These are phyloP conservation scores for Ornithorhynchus anatinus DNA, from an alignment of 2,113 vertebrate species.

Conservation along the genomic window DNA sequence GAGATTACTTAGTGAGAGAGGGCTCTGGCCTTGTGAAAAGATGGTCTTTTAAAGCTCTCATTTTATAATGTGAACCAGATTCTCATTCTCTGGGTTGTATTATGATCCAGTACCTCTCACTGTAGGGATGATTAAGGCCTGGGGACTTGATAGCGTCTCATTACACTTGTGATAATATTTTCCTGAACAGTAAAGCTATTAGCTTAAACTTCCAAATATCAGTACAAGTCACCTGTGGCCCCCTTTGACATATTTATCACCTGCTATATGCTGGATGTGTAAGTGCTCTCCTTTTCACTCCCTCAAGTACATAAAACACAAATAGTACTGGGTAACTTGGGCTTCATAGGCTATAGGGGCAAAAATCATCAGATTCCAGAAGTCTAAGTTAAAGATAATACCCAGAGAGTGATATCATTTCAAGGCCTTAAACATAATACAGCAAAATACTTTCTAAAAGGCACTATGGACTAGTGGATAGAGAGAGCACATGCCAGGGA, in stretches of 20 bases:
- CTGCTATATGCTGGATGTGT: not conserved
- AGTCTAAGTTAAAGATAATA: too few relatives aligned
- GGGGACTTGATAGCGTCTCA: not conserved
- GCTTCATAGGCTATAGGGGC: too few relatives aligned
- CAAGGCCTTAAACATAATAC: too few relatives aligned
- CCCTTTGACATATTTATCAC: not conserved
- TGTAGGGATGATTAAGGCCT: conserved; percentile 31
- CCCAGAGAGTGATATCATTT: too few relatives aligned
- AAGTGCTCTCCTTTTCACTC: not conserved
- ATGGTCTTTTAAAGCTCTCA: not conserved
- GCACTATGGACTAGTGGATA: too few relatives aligned
- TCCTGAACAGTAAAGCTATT: conserved; percentile 5
- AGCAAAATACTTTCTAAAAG: too few relatives aligned
- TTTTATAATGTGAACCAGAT: not conserved
- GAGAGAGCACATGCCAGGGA: too few relatives aligned
- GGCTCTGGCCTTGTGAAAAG: not conserved
- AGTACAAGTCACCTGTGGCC: not conserved
- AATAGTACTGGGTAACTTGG: too few relatives aligned
- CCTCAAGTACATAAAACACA: not conserved
- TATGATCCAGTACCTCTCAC: not conserved
- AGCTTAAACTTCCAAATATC: conserved; percentile 31
- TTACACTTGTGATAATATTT: conserved; percentile 18
- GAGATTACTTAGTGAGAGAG: not conserved
- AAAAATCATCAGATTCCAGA: too few relatives aligned
- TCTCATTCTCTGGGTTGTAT: not conserved